These are phyloP conservation scores for Epinotia demarniana DNA, from an alignment of 2,888 invertebrate species.

Conservation along the genomic window DNA sequence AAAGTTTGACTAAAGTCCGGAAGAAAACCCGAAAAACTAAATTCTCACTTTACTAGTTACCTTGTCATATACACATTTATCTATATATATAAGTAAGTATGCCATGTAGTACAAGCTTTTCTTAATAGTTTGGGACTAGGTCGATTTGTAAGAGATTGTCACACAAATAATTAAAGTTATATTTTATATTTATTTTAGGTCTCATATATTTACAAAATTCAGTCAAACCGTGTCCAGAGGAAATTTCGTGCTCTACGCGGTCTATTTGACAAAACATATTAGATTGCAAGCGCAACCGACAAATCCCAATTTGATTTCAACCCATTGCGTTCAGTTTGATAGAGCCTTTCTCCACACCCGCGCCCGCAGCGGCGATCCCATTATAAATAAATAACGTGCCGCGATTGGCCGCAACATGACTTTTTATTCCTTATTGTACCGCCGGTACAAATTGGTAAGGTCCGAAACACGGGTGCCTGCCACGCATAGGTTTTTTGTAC, in stretches of 20 bases:
- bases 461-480: slow-evolving; percentile 36
- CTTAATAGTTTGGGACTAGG: no score
- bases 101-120: no score
- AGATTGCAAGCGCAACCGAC: neutral
- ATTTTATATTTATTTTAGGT: no score
- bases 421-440: slow-evolving; percentile 36
- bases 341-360: slow-evolving; percentile 12
- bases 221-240: no score
- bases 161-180: no score
- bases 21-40: neutral
- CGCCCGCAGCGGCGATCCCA: slow-evolving; percentile 27
- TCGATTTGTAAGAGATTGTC: no score
- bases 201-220: no score
- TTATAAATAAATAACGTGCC: slow-evolving; percentile 31
- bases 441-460: slow-evolving; percentile 43
- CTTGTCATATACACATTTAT: no score
- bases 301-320: neutral
- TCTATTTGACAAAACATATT: neutral
- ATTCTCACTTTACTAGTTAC: neutral
- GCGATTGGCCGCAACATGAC: slow-evolving; percentile 34
- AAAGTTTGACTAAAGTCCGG: neutral
- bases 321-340: neutral
- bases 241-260: neutral
- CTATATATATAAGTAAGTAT: no score
- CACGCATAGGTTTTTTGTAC: slow-evolving; percentile 41